Conservation (phyloP, 2,888 invertebrate genomes). For the Odontocerum albicorne region DNA sequence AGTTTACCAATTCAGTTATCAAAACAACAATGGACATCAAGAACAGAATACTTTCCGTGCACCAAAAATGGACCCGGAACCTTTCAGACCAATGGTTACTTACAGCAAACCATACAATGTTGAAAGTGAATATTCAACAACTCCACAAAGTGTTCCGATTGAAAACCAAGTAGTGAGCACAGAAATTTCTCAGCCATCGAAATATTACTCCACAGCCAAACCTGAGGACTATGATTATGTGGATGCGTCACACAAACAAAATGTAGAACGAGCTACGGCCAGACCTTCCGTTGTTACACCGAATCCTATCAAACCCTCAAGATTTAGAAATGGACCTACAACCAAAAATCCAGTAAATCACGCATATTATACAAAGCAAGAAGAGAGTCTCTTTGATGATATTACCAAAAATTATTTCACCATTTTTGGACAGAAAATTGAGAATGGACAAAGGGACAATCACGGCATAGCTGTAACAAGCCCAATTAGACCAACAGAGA, state of each 20-base stretch:
- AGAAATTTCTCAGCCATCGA: conserved; percentile 54
- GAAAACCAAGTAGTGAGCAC: conserved; percentile 55
- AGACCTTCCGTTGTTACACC: conserved; percentile 41
- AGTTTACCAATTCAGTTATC: conserved; percentile 74
- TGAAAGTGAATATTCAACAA: conserved; percentile 50
- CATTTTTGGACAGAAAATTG: conserved; percentile 70
- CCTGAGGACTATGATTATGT: conserved; percentile 55
- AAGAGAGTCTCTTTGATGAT: conserved; percentile 68
- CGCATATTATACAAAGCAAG: conserved; percentile 68
- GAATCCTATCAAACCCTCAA: conserved; percentile 38
- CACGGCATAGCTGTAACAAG: conserved; percentile 54
- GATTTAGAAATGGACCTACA: conserved; percentile 41
- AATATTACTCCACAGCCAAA: conserved; percentile 55
- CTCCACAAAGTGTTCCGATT: conserved; percentile 48
- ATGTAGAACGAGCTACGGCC: conserved; percentile 36
- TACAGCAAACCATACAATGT: conserved; percentile 56
- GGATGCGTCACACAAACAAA: conserved; percentile 44
- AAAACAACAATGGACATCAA: conserved; percentile 57
- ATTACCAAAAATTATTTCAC: conserved; percentile 75
- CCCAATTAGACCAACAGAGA: conserved; percentile 39
- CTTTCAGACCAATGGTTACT: conserved; percentile 66
- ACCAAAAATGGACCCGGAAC: conserved; percentile 60
- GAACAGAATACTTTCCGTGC: conserved; percentile 53
- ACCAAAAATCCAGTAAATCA: conserved; percentile 61
- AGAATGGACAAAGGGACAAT: conserved; percentile 52